Evolutionary conservation across 2,797 vertebrate species (phyloP).

Genomic region (Strix occidentalis): DNA sequence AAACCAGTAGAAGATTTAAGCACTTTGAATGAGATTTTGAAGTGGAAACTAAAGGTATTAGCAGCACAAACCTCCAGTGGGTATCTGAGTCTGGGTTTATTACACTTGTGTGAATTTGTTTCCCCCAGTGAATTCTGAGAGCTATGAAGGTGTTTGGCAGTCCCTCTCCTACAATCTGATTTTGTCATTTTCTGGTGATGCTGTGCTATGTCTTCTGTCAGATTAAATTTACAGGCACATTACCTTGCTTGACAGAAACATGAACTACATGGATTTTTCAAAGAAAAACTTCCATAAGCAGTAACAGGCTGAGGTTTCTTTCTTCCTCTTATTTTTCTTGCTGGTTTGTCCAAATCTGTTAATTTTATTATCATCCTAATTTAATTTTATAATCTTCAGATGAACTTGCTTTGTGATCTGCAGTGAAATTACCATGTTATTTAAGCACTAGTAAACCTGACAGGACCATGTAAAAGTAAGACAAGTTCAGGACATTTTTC

Average conservation of each 20-base stretch:
- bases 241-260: conserved; percentile 44
- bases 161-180: conserved; percentile 25
- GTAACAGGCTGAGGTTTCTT: background rate
- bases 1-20: background rate
- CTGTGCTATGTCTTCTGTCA: conserved; percentile 57
- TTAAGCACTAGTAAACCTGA: background rate
- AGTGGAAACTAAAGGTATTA: conserved; percentile 33
- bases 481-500: background rate
- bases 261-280: conserved; percentile 53
- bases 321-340: background rate
- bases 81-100: conserved; percentile 8
- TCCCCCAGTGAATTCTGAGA: conserved; percentile 4
- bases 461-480: background rate
- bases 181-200: conserved; percentile 55
- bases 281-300: conserved; percentile 35
- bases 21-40: conserved; percentile 22
- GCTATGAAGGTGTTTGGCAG: conserved; percentile 13
- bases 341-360: background rate
- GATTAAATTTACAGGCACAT: conserved; percentile 55
- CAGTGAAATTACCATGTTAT: background rate
- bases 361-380: conserved; percentile 10
- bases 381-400: background rate
- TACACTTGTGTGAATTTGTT: conserved; percentile 41
- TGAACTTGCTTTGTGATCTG: background rate
- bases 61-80: conserved; percentile 7